Conservation (phyloP, 2,113 vertebrate genomes). For the Sterrhoptilus dennistouni region DNA sequence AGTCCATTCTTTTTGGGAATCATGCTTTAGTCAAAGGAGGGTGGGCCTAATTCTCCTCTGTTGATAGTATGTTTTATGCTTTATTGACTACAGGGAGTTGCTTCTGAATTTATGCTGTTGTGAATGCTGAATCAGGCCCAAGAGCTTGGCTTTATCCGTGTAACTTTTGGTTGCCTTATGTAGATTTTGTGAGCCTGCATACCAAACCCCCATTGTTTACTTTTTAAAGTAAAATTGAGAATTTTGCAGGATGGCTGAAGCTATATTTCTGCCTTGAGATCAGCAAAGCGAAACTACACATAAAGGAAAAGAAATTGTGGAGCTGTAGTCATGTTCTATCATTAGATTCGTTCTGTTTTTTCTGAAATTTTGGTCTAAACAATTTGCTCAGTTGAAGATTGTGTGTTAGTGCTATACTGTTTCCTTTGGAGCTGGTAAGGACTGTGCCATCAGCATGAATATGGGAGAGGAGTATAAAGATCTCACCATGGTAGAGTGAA, state of each 20-base stretch:
- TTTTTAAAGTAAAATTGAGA: neutral
- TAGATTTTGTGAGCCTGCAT: neutral
- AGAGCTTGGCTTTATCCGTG: neutral
- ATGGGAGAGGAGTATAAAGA: neutral
- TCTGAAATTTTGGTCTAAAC: neutral
- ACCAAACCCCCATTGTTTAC: neutral
- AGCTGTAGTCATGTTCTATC: neutral
- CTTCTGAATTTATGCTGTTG: neutral
- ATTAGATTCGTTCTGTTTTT: neutral
- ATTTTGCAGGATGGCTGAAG: neutral
- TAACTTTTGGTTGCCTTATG: neutral
- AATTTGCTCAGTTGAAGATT: neutral
- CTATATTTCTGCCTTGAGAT: neutral
- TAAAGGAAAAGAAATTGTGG: neutral
- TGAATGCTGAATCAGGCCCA: neutral
- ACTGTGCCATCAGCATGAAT: neutral
- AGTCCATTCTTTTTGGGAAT: neutral
- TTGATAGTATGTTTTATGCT: neutral
- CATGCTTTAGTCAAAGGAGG: neutral
- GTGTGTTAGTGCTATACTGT: accelerated
- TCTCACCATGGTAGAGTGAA: neutral
- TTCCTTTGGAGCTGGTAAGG: neutral
- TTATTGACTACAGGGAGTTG: neutral
- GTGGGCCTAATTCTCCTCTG: neutral
- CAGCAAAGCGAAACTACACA: neutral